Evolutionary conservation across 2,113 vertebrate species (phyloP).

Genomic region (Todiramphus saurophagus): DNA sequence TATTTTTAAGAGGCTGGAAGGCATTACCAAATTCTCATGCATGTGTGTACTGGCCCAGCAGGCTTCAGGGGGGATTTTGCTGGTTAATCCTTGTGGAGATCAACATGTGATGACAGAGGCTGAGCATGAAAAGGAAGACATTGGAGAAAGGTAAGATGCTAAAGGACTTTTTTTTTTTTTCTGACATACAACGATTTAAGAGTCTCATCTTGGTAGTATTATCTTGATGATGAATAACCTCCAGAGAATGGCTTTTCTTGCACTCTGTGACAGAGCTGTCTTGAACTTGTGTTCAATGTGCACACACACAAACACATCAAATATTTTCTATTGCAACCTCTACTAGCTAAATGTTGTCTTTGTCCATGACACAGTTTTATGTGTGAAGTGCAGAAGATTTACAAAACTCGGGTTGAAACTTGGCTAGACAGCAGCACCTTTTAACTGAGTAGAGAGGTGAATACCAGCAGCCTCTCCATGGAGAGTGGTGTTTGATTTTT

Average conservation of each 20-base stretch:
- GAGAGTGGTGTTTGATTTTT: not conserved
- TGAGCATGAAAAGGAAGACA: not conserved
- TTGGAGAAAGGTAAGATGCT: not conserved
- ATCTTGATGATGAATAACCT: not conserved
- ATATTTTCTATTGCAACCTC: not conserved
- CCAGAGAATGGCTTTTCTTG: not conserved
- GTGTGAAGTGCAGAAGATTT: not conserved
- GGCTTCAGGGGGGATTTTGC: not conserved
- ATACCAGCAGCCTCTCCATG: not conserved
- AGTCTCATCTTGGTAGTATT: not conserved
- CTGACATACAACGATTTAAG: not conserved
- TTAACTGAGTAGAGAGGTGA: not conserved
- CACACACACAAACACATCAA: not conserved
- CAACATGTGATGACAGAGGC: not conserved
- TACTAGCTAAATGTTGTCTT: not conserved
- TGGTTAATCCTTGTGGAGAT: not conserved
- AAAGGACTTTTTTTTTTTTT: not conserved
- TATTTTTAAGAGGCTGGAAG: not conserved
- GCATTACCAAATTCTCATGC: fast-evolving
- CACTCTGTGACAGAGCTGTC: not conserved
- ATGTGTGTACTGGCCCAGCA: not conserved
- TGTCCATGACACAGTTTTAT: not conserved
- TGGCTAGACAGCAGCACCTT: not conserved
- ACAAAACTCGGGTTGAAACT: not conserved
- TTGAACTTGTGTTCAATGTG: not conserved